Conservation (phyloP, 2,797 vertebrate genomes). For the Alcedo atthis region DNA sequence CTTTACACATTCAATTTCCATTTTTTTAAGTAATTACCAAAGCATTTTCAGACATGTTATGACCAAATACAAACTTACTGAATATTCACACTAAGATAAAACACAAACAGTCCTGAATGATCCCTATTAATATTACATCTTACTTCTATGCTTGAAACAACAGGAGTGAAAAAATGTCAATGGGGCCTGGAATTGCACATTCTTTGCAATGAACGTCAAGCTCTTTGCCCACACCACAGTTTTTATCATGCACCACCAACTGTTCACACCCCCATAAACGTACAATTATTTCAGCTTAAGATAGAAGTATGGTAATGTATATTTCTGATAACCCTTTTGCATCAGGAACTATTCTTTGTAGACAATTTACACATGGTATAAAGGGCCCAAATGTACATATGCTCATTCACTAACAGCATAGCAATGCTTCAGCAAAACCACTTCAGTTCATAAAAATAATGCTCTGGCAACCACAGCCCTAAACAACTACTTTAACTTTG, state of each 20-base stretch:
- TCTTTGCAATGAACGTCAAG: not conserved
- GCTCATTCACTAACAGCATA: not conserved
- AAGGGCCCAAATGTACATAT: not conserved
- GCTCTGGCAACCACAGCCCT: not conserved
- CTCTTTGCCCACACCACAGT: not conserved
- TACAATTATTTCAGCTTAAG: not conserved
- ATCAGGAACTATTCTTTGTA: not conserved
- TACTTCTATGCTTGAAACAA: not conserved
- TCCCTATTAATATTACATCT: not conserved
- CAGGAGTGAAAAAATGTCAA: not conserved
- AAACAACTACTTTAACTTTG: not conserved
- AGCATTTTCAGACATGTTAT: not conserved
- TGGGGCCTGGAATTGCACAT: not conserved
- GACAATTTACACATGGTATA: not conserved
- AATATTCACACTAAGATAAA: not conserved
- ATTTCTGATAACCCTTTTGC: not conserved
- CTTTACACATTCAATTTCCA: not conserved
- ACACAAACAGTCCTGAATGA: not conserved
- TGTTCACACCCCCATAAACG: not conserved
- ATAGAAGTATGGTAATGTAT: not conserved
- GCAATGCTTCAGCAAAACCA: constrained; percentile 20
- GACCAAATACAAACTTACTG: constrained; percentile 10
- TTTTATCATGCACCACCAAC: not conserved
- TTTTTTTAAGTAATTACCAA: not conserved
- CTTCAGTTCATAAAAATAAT: constrained; percentile 20